These are phyloP conservation scores for Lasioglossum leucozonium DNA, from an alignment of 2,888 invertebrate genomes.

Conservation along the genomic window DNA sequence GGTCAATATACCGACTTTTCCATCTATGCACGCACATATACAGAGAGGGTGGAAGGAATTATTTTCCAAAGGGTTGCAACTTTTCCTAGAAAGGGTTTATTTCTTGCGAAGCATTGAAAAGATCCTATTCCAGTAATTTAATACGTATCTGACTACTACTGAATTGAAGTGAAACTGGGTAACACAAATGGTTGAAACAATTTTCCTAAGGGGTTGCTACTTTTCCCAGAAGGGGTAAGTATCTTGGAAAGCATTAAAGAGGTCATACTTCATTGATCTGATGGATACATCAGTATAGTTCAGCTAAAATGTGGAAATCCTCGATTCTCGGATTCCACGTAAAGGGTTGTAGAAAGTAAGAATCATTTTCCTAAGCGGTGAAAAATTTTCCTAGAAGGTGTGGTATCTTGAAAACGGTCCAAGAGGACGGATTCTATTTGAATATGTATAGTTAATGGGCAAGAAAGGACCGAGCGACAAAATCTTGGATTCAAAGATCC, in stretches of 20 bases:
- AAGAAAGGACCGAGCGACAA: background rate
- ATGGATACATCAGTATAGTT: background rate
- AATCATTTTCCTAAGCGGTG: background rate
- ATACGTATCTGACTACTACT: background rate
- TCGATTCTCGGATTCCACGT: background rate
- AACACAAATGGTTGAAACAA: background rate
- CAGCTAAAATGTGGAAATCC: background rate
- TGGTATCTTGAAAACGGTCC: background rate
- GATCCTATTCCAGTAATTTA: background rate
- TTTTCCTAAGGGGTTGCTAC: background rate
- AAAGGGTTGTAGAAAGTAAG: background rate
- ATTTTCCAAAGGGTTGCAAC: background rate
- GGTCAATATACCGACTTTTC: no score
- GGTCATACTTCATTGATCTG: background rate
- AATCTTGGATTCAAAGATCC: slow-evolving; percentile 11
- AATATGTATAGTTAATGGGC: background rate
- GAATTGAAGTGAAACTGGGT: background rate
- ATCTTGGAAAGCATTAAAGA: background rate
- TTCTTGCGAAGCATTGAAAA: background rate
- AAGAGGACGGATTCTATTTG: background rate
- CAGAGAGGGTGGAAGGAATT: background rate
- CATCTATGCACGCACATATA: no score
- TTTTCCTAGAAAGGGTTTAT: background rate
- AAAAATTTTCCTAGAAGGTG: background rate
- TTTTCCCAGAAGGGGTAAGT: background rate